Evolutionary conservation across 2,113 vertebrate species (phyloP).

Genomic region (Triplophysa rosa): DNA sequence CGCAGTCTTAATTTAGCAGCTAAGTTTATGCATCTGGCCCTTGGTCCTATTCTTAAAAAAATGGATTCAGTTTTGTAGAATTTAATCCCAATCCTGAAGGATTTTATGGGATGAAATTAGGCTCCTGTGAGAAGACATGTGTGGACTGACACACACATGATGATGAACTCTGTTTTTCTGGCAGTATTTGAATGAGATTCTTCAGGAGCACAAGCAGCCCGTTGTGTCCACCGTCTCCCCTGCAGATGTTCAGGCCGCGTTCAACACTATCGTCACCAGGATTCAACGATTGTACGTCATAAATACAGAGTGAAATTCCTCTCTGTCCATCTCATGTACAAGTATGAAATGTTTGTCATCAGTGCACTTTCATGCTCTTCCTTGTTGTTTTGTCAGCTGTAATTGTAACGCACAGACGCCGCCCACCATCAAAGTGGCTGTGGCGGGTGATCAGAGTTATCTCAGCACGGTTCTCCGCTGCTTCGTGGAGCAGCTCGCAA

Average conservation of each 20-base stretch:
- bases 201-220: constrained; percentile 66
- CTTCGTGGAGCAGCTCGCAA: constrained; percentile 74
- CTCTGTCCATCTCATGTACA: not conserved
- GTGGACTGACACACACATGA: not conserved
- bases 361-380: not conserved
- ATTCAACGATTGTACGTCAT: constrained; percentile 71
- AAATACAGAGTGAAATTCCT: not conserved
- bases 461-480: constrained; percentile 70
- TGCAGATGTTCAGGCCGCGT: constrained; percentile 69
- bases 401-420: constrained; percentile 73
- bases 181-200: constrained; percentile 68
- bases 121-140: too few relatives aligned
- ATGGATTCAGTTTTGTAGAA: too few relatives aligned
- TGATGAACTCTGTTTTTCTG: constrained; percentile 1
- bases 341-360: not conserved
- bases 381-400: constrained; percentile 57
- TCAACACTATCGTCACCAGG: constrained; percentile 70
- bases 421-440: constrained; percentile 68
- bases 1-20: too few relatives aligned
- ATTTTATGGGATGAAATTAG: too few relatives aligned
- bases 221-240: constrained; percentile 69
- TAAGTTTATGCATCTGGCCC: too few relatives aligned
- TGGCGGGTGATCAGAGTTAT: constrained; percentile 72
- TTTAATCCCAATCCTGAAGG: too few relatives aligned
- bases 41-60: too few relatives aligned